These are phyloP conservation scores for Pseudochaenichthys georgianus DNA, from an alignment of 2,797 vertebrate species.

Conservation along the genomic window DNA sequence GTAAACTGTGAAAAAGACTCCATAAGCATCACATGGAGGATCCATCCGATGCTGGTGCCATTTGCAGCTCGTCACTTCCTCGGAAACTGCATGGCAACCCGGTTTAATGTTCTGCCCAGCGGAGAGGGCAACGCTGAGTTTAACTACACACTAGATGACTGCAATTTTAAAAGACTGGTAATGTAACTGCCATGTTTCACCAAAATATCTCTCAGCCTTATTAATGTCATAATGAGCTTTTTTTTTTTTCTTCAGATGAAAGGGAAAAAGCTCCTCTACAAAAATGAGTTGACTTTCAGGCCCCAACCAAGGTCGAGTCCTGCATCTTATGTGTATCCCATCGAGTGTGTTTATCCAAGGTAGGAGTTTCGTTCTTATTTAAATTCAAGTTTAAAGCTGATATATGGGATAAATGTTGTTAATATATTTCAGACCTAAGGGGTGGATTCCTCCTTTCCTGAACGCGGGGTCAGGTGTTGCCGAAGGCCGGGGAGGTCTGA, in stretches of 20 bases:
- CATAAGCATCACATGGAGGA: slow-evolving; percentile 70
- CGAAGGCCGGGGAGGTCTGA: slow-evolving; percentile 62
- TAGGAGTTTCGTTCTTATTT: slow-evolving; percentile 12
- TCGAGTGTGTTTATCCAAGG: slow-evolving; percentile 75
- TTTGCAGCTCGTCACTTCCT: slow-evolving; percentile 77
- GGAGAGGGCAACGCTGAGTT: slow-evolving; percentile 68
- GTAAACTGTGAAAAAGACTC: slow-evolving; percentile 65
- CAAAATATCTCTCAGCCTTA: background rate
- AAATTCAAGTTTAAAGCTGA: background rate
- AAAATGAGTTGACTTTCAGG: slow-evolving; percentile 73
- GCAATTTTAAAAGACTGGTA: slow-evolving; percentile 78
- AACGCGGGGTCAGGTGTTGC: slow-evolving; percentile 58
- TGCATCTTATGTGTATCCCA: slow-evolving; percentile 38
- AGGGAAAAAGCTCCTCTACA: slow-evolving; percentile 64
- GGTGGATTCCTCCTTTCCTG: slow-evolving; percentile 60
- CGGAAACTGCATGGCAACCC: slow-evolving; percentile 75
- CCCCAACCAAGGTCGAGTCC: slow-evolving; percentile 58
- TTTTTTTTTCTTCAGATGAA: slow-evolving; percentile 60
- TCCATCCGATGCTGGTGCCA: slow-evolving; percentile 46
- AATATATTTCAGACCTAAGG: slow-evolving; percentile 59
- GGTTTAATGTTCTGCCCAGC: slow-evolving; percentile 28
- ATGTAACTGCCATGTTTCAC: background rate
- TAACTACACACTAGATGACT: slow-evolving; percentile 61
- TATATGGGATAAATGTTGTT: rapidly evolving
- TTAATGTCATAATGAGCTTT: rapidly evolving